These are phyloP conservation scores for Ypsolopha scabrella DNA, from an alignment of 2,888 invertebrate genomes.

Conservation along the genomic window DNA sequence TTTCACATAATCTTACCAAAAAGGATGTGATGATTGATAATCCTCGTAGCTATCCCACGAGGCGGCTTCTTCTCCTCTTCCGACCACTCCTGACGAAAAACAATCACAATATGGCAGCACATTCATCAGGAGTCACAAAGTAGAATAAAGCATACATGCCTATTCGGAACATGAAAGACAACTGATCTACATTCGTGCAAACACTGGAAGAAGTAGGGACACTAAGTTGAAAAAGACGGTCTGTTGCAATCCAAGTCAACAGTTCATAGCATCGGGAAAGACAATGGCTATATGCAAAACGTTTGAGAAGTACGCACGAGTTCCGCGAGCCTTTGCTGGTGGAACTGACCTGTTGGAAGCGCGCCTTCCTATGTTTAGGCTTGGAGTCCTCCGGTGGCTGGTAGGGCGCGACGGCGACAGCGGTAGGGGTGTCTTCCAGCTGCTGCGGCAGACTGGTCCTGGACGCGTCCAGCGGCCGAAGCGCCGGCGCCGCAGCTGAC, in stretches of 20 bases:
- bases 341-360: slow-evolving; percentile 81
- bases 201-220: not conserved
- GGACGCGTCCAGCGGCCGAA: slow-evolving; percentile 42
- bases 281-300: no score
- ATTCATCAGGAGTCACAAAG: no score
- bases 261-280: no score
- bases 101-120: slow-evolving; percentile 6
- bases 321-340: not conserved
- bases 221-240: no score
- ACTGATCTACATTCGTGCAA: not conserved
- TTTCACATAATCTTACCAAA: slow-evolving; percentile 39
- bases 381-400: slow-evolving; percentile 55
- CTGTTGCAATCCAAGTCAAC: no score
- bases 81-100: slow-evolving; percentile 54
- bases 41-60: slow-evolving; percentile 66
- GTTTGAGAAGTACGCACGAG: no score
- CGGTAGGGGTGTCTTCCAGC: slow-evolving; percentile 31
- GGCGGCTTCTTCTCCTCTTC: slow-evolving; percentile 66
- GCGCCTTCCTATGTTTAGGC: slow-evolving; percentile 88
- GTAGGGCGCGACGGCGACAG: slow-evolving; percentile 73
- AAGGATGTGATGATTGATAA: slow-evolving; percentile 66
- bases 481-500: slow-evolving; percentile 27
- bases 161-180: no score
- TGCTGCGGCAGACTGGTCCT: slow-evolving; percentile 55
- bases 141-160: no score